phyloP scores from a whole-genome alignment of 1,140 invertebrate species.

The Ruditapes philippinarum region DNA sequence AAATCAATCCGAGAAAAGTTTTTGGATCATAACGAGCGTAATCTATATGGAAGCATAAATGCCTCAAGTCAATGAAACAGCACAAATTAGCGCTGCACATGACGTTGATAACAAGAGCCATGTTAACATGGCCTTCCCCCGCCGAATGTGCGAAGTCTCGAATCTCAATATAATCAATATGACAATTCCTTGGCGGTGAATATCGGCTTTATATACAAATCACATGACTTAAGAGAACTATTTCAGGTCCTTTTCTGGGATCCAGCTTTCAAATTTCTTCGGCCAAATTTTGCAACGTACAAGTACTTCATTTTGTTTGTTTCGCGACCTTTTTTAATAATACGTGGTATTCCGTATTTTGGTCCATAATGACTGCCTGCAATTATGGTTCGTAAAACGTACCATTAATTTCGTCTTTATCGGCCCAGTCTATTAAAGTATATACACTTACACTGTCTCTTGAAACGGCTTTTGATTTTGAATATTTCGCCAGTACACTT shows the following conservation, averaged over 20 bases:
- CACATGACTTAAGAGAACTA: neutral
- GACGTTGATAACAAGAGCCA: too few species aligned
- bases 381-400: constrained; percentile 42
- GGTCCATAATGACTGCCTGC: constrained; percentile 13
- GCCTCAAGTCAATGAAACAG: neutral
- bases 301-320: constrained; percentile 19
- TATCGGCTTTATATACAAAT: neutral
- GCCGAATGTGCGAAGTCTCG: too few species aligned
- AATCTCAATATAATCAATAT: too few species aligned
- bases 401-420: neutral
- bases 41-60: neutral
- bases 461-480: neutral
- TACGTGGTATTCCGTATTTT: constrained; percentile 11
- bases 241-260: neutral
- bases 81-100: neutral
- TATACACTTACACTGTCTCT: constrained; percentile 11
- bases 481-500: constrained; percentile 40
- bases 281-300: constrained; percentile 6
- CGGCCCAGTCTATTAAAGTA: constrained; percentile 4
- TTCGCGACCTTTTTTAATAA: constrained; percentile 1
- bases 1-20: neutral
- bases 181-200: too few species aligned
- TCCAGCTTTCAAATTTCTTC: constrained; percentile 17
- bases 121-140: too few species aligned
- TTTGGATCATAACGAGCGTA: neutral